Evolutionary conservation across 2,888 invertebrate genomes (phyloP).

Genomic region (Diadromus collaris): DNA sequence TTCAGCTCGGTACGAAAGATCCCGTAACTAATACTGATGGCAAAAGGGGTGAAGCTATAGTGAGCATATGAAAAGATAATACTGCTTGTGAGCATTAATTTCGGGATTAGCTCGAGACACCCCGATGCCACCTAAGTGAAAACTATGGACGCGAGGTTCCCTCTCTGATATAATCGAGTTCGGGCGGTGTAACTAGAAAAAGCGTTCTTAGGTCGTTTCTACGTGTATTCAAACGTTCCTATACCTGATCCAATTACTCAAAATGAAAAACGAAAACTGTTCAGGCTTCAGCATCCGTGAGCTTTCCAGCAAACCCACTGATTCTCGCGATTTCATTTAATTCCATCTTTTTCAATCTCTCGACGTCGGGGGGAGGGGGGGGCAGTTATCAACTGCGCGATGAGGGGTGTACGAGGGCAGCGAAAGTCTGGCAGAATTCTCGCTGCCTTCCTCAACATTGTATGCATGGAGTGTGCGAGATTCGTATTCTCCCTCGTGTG

Average conservation of each 20-base stretch:
- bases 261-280: background rate
- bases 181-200: background rate
- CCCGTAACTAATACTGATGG: slow-evolving; percentile 13
- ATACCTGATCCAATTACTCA: background rate
- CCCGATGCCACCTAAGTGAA: background rate
- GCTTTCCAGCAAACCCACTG: background rate
- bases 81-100: background rate
- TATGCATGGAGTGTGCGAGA: background rate
- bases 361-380: background rate
- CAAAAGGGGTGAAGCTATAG: background rate
- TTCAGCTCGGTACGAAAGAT: slow-evolving; percentile 4
- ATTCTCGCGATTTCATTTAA: background rate
- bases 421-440: slow-evolving; percentile 56
- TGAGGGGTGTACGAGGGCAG: slow-evolving; percentile 49
- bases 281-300: background rate
- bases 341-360: background rate
- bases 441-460: slow-evolving; percentile 47
- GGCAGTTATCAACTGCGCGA: background rate
- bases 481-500: background rate
- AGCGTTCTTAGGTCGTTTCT: background rate
- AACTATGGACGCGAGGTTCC: background rate
- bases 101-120: background rate
- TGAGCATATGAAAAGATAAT: background rate
- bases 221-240: background rate
- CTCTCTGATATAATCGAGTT: background rate